A percentile compares a stretch with the other conserved stretches of the same genome.
phyloP scores from a whole-genome alignment of 2,888 invertebrate genomes.

The Agrotis ipsilon region DNA sequence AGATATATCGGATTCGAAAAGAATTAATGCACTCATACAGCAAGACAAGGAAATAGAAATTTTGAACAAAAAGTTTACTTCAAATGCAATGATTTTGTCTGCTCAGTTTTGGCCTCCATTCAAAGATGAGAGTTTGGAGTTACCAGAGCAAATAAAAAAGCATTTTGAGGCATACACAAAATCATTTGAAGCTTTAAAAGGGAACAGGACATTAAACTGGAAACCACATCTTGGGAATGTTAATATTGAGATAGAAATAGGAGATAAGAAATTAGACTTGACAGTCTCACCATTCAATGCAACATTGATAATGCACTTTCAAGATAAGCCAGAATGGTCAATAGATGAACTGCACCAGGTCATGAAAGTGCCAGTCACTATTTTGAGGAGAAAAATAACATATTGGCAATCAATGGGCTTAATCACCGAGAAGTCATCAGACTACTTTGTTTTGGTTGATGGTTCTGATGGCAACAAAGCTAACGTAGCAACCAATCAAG shows the following conservation, averaged over 20 bases:
- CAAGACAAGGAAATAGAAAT: constrained; percentile 92
- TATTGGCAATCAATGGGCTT: constrained; percentile 99
- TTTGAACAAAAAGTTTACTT: constrained; percentile 82
- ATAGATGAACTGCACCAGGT: constrained; percentile 96
- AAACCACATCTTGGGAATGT: constrained; percentile 98
- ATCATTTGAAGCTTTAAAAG: constrained; percentile 97
- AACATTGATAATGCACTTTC: constrained; percentile 98
- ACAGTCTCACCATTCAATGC: constrained; percentile 98
- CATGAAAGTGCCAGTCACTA: constrained; percentile 97
- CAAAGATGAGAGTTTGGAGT: constrained; percentile 97
- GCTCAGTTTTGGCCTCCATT: constrained; percentile 99
- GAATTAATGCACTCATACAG: constrained; percentile 96
- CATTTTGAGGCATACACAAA: constrained; percentile 97
- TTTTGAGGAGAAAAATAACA: constrained; percentile 96
- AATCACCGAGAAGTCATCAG: constrained; percentile 94
- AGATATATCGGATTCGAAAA: constrained; percentile 98
- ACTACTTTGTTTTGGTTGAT: constrained; percentile 94
- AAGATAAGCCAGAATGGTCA: constrained; percentile 96
- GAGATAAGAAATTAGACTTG: constrained; percentile 94
- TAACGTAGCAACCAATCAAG: constrained; percentile 89
- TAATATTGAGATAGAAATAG: constrained; percentile 97
- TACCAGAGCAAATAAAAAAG: constrained; percentile 95
- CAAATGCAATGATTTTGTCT: constrained; percentile 97
- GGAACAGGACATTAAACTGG: constrained; percentile 98
- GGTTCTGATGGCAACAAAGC: constrained; percentile 89